Conservation (phyloP, 2,797 vertebrate species). For the Prionace glauca region DNA sequence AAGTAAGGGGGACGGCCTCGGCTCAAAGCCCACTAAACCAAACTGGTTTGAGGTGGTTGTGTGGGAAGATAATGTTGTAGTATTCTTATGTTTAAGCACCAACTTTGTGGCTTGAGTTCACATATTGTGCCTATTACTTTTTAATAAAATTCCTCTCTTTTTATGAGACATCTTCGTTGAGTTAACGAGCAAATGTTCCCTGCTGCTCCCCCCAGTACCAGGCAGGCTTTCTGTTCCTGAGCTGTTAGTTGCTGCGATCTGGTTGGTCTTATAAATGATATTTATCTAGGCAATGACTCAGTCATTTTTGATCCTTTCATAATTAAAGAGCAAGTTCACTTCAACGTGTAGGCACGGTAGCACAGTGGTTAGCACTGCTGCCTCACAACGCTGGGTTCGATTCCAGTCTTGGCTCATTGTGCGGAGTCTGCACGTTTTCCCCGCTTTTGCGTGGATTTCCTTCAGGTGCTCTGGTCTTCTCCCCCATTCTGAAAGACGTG, state of each 20-base stretch:
- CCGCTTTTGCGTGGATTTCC: too few species aligned
- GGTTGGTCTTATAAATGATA: background rate
- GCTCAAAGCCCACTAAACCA: background rate
- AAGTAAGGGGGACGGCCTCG: background rate
- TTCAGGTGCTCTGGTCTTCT: too few species aligned
- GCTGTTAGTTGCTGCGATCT: background rate
- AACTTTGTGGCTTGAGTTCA: slow-evolving; percentile 16
- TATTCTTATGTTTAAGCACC: slow-evolving; percentile 12
- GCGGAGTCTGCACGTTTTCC: too few species aligned
- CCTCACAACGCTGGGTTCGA: too few species aligned
- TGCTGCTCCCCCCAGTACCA: background rate
- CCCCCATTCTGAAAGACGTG: too few species aligned
- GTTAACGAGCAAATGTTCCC: background rate
- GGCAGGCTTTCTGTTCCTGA: background rate
- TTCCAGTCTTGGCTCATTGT: too few species aligned
- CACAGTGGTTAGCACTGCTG: too few species aligned
- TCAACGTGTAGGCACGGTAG: background rate
- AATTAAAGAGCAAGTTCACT: background rate
- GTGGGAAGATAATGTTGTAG: background rate
- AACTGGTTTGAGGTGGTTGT: background rate
- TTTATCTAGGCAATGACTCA: background rate
- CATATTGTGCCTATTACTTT: slow-evolving; percentile 20
- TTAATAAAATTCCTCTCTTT: slow-evolving; percentile 27
- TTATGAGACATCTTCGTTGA: slow-evolving; percentile 6
- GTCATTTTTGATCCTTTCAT: background rate